phyloP scores from a whole-genome alignment of 2,888 invertebrate species.

The Seira ritae region DNA sequence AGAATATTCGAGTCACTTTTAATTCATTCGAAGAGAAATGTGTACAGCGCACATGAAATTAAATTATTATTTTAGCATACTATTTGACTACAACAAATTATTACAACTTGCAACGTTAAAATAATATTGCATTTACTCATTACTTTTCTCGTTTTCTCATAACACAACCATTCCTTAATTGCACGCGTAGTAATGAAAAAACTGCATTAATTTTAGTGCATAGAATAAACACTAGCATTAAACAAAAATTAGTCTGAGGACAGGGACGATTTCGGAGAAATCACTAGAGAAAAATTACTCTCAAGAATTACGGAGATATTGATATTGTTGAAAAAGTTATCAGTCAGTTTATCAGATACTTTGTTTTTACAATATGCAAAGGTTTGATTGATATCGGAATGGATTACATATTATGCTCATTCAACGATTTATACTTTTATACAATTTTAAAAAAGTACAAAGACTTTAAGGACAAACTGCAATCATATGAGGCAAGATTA shows the following conservation, averaged over 20 bases:
- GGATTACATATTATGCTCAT: no score
- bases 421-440: no score
- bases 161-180: neutral
- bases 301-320: no score
- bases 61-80: no score
- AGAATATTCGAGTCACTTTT: no score
- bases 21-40: no score
- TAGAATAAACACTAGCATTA: no score
- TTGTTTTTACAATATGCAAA: neutral
- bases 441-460: constrained; percentile 13
- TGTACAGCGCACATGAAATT: no score
- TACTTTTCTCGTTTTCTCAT: neutral
- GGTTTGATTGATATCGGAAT: constrained; percentile 1
- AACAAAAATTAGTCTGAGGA: no score
- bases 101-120: neutral
- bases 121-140: neutral
- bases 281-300: no score
- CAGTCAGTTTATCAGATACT: constrained; percentile 13
- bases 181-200: neutral
- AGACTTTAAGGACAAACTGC: neutral
- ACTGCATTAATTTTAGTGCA: neutral
- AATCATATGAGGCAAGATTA: no score
- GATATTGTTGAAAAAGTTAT: neutral
- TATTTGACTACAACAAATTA: neutral
- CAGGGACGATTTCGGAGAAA: no score